Evolutionary conservation across 53 echinoderm and acorn worm species (phyloP).

Genomic region (Arbacia lixula): DNA sequence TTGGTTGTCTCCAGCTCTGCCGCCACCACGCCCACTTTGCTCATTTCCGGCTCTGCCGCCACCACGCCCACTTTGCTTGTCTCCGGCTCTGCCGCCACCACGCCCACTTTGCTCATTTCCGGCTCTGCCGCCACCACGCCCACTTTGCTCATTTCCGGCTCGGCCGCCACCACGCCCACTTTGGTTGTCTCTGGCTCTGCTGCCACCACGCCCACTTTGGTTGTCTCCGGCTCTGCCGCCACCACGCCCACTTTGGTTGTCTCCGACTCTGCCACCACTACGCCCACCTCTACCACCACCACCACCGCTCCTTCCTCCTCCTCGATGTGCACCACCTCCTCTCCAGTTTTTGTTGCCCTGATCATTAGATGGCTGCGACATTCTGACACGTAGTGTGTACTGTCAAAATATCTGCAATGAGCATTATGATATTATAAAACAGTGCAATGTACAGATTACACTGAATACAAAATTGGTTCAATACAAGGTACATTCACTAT

Average conservation of each 20-base stretch:
- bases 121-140: background rate
- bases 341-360: background rate
- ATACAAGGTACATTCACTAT: too few relatives aligned
- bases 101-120: conserved; percentile 2
- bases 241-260: background rate
- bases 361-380: too few relatives aligned
- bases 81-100: conserved; percentile 22
- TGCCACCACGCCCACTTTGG: background rate
- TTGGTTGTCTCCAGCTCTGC: background rate
- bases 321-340: background rate
- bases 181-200: background rate
- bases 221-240: background rate
- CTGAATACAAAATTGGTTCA: too few relatives aligned
- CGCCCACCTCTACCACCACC: conserved; percentile 7
- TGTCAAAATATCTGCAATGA: too few relatives aligned
- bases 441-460: too few relatives aligned
- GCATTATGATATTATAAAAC: too few relatives aligned
- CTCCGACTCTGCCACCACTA: background rate
- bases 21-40: background rate
- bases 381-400: too few relatives aligned
- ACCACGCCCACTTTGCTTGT: background rate
- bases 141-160: background rate
- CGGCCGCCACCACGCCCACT: background rate
- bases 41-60: background rate
- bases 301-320: background rate